A percentile compares a stretch with the other conserved stretches of the same genome.
These are phyloP conservation scores for Streptopelia turtur DNA, from an alignment of 2,797 vertebrate species.

Conservation along the genomic window DNA sequence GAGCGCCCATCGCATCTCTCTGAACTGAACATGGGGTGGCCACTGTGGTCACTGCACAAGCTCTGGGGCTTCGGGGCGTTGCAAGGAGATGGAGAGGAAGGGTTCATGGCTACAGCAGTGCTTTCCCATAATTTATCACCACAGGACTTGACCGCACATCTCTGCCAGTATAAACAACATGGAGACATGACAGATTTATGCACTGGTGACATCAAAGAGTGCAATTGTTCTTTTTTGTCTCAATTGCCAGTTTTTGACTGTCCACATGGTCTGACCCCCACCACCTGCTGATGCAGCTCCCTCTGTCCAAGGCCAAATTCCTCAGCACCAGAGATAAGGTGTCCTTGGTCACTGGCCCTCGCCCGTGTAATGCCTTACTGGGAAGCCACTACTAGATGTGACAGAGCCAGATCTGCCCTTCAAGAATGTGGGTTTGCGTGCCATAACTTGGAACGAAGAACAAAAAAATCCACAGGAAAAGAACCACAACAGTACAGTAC, in stretches of 20 bases:
- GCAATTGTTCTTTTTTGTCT: neutral
- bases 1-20: neutral
- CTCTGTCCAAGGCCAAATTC: neutral
- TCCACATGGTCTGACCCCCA: neutral
- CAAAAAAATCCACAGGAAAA: neutral
- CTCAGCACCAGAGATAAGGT: neutral
- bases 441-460: neutral
- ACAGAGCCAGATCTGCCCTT: constrained; percentile 1
- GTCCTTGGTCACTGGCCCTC: neutral
- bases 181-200: neutral
- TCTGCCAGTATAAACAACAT: constrained; percentile 2
- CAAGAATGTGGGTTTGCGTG: neutral
- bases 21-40: neutral
- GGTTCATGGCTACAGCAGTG: fast-evolving
- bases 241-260: neutral
- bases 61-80: neutral
- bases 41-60: neutral
- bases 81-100: neutral
- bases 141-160: neutral
- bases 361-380: neutral
- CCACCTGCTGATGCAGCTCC: neutral
- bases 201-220: neutral
- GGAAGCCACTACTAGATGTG: neutral
- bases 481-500: neutral
- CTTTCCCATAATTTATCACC: neutral